Base-by-base conservation (phyloP, 2,888 invertebrate genomes). In the Tetragonisca angustula region DNA sequence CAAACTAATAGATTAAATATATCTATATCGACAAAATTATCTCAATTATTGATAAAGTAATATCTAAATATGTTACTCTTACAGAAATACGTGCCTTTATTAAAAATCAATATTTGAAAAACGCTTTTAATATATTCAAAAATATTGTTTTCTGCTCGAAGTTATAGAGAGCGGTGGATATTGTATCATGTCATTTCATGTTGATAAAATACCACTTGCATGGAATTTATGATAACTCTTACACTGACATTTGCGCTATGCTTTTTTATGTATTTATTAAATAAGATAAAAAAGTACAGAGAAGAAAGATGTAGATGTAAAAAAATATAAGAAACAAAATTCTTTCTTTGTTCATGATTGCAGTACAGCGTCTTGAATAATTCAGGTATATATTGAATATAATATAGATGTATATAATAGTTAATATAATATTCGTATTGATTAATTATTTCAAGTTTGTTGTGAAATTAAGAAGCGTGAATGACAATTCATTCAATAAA, bases 71-170 rank as follows among this genome's bases (percentile, higher is more conserved):
- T 73, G 64, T 67, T 65, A 71, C 65, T 56, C 62, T 71, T 68
- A 69, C 24, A 72, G 27, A 62, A 59, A 78, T 43, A 65, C 54
- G 43, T 54, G 21, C 52, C 17, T 21, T 52, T 65, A 79, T 82
- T 56, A 71, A 70, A 72, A 32, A 71, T 83, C 83, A 75, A 84
- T 84, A 82, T 9, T 70, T 54, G 74, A 78, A 67, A 36, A 72
- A 43, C 50, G 61, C 54, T 71, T 75, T 83, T 68, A 54, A 72
- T 52, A 71, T 27, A 32, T 76, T 56, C 50, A 71, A 19, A 52
- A 3, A 43, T 49, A 36, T 21, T 36, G 15, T 52, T 75, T 21
- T 24, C 3, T 15, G 11, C 36, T 74, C 43, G 59, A 81, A 61
- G 59, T 68, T 59, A 54, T 19, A 76, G 50, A 59, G 21, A 50